Evolutionary conservation across 2,888 invertebrate genomes (phyloP), one percentile per base, ranked within the genome.

Genomic region (Lasius fuliginosus): DNA sequence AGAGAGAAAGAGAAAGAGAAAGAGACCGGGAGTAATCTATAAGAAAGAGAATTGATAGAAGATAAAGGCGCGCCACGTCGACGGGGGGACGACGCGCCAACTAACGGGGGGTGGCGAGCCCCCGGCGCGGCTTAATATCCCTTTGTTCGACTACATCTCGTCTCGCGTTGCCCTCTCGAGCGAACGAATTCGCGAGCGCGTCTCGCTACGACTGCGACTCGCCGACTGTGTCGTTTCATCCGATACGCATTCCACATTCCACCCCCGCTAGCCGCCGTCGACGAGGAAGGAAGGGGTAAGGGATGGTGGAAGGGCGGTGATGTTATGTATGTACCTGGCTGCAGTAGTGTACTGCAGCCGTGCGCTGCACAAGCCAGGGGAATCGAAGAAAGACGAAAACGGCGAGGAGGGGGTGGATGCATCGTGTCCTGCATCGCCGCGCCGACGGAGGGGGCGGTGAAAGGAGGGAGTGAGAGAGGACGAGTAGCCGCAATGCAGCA

Each of bases 401-500:
- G 18, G 4, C 3, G 53, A 42, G 33, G 5, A 27, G 40, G n/a
- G 64, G 58, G 18, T 79, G 42, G 15, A 36, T 36, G 33, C 33
- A 2, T 30, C 42, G 18, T 27, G 3, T 56, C n/a, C 56, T n/a
- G 40, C 40, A 42, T 30, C 67, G 12, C 4, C 18, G 15, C n/a
- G 36, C 5, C 12, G 30, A 1, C 27, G 85, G 88, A 86, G 11
- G 42, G 58, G 33, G 68, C n/a, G n/a, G 30, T 53, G 62, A 42
- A 36, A 36, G 36, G 42, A 60, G 33, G 18, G 23, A 23, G 58
- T 65, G 74, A 36, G 36, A 36, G 36, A 36, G 36, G 67, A 90
- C 87, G 86, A 90, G 86, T 88, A 91, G 90, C 93, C 92, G 93
- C 93, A 93, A 92, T 93, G 93, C 93, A 93, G 89, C 90, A 92